These are phyloP conservation scores for Pelobates cultripes DNA, from an alignment of 2,797 vertebrate species.

Conservation along the genomic window DNA sequence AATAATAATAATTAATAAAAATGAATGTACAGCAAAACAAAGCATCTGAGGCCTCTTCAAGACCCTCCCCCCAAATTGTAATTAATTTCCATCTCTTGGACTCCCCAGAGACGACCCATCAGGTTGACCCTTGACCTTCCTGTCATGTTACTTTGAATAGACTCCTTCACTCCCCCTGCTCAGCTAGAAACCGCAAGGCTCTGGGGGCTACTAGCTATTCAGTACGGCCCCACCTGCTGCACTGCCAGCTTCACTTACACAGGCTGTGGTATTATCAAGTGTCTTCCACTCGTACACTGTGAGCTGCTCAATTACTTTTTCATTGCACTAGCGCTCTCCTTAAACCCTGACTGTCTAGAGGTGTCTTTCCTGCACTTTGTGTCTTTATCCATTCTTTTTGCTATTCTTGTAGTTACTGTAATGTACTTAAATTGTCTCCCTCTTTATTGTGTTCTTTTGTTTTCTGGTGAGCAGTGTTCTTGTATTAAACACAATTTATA, in stretches of 20 bases:
- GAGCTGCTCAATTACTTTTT: neutral
- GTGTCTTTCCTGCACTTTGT: neutral
- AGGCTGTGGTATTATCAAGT: conserved; percentile 40
- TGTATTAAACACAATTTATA: neutral
- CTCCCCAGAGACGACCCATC: conserved; percentile 80
- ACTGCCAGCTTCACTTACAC: conserved; percentile 40
- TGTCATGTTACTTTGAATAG: conserved; percentile 80
- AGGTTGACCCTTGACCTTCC: conserved; percentile 78
- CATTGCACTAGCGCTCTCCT: neutral
- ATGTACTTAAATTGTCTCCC: neutral
- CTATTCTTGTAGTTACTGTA: neutral
- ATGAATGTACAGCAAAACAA: conserved; percentile 91
- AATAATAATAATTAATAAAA: conserved; percentile 72
- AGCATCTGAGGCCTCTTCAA: conserved; percentile 85
- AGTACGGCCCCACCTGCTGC: conserved; percentile 52
- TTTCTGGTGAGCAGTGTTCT: neutral
- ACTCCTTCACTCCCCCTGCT: conserved; percentile 74
- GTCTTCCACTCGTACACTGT: neutral
- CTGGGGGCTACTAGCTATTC: conserved; percentile 53
- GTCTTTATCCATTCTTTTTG: neutral
- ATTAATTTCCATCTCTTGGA: conserved; percentile 96
- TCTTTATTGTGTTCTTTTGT: neutral
- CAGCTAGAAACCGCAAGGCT: conserved; percentile 63
- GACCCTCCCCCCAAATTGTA: conserved; percentile 90
- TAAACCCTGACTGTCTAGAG: neutral